These are phyloP conservation scores for Petrocephalus microphthalmus DNA, from an alignment of 2,113 vertebrate genomes.

Conservation along the genomic window DNA sequence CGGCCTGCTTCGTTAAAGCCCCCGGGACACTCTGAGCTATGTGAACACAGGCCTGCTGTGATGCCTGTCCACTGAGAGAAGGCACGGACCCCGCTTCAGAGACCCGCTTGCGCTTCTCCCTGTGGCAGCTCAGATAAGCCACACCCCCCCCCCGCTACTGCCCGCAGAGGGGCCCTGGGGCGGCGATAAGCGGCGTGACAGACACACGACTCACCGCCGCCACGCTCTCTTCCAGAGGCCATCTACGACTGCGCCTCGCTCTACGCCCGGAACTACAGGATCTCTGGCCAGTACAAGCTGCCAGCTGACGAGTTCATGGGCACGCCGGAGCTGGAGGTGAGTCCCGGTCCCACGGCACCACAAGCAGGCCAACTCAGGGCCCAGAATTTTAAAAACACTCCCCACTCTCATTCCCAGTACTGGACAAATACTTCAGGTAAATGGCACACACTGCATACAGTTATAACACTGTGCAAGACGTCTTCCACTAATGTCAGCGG, in stretches of 20 bases:
- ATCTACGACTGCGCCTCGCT: conserved; percentile 92
- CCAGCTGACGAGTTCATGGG: conserved; percentile 88
- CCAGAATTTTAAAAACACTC: neutral
- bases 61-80: neutral
- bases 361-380: neutral
- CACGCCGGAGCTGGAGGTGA: conserved; percentile 82
- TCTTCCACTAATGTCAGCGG: neutral
- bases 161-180: neutral
- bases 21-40: neutral
- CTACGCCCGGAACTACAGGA: conserved; percentile 83
- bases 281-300: conserved; percentile 88
- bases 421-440: neutral
- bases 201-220: neutral
- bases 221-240: conserved; percentile 66
- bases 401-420: neutral
- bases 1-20: neutral
- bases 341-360: conserved; percentile 20
- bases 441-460: neutral
- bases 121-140: neutral
- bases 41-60: neutral
- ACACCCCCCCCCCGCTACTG: neutral
- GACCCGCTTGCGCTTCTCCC: neutral
- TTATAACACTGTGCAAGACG: neutral
- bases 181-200: neutral
- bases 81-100: neutral